These are phyloP conservation scores for Dascillus cervinus DNA, from an alignment of 2,888 invertebrate genomes.

Conservation along the genomic window DNA sequence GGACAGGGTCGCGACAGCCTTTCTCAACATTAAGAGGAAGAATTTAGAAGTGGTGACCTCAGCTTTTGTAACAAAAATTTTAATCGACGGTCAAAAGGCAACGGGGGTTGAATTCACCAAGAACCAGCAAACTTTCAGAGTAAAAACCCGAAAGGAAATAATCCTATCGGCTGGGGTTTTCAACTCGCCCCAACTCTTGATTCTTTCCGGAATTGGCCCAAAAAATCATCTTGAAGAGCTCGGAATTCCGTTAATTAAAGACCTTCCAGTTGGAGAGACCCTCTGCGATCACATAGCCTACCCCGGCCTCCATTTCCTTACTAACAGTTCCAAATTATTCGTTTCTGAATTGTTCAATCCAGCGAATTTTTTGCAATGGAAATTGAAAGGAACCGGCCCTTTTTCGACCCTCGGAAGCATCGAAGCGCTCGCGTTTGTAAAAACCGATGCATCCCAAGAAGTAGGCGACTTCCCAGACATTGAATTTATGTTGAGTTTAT, in stretches of 20 bases:
- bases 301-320: conserved; percentile 38
- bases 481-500: conserved; percentile 53
- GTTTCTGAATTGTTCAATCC: conserved; percentile 7
- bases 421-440: conserved; percentile 55
- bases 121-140: conserved; percentile 38
- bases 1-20: conserved; percentile 51
- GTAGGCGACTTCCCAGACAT: conserved; percentile 54
- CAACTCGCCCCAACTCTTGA: conserved; percentile 81
- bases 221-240: conserved; percentile 49
- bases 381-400: conserved; percentile 45
- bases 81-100: conserved; percentile 55
- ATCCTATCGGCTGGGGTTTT: conserved; percentile 81
- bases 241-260: conserved; percentile 51
- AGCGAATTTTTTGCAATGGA: conserved; percentile 35
- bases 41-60: conserved; percentile 52
- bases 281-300: conserved; percentile 57
- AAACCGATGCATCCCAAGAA: conserved; percentile 50
- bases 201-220: conserved; percentile 76
- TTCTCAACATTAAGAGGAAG: conserved; percentile 46
- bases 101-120: conserved; percentile 61
- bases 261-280: conserved; percentile 60
- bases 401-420: conserved; percentile 51
- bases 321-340: conserved; percentile 41
- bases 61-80: conserved; percentile 49
- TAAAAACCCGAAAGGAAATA: conserved; percentile 66